Conservation (phyloP, 2,888 invertebrate genomes). For the Nemotelus nigrinus region DNA sequence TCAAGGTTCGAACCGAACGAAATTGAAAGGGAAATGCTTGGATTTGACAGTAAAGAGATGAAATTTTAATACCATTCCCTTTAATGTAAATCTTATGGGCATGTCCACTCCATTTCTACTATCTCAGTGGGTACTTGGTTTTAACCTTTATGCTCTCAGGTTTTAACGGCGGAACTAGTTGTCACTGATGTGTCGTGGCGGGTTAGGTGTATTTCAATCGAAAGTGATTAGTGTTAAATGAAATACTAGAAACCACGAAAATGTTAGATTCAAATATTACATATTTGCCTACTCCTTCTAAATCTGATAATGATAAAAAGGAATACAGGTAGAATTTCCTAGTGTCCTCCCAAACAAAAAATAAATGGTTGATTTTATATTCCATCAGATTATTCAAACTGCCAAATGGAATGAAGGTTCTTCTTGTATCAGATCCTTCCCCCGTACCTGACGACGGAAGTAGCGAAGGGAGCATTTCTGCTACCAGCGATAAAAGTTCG, state of each 20-base stretch:
- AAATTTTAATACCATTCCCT: no score
- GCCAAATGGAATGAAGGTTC: conserved; percentile 76
- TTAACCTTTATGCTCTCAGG: no score
- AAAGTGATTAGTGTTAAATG: background rate
- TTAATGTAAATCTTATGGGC: no score
- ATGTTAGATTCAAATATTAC: conserved; percentile 35
- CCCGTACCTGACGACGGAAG: conserved; percentile 57
- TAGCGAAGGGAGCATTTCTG: background rate
- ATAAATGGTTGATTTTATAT: background rate
- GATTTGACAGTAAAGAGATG: no score
- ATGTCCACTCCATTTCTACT: no score
- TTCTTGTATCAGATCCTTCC: conserved; percentile 75
- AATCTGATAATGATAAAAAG: conserved; percentile 82
- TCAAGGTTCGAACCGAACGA: no score
- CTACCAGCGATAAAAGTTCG: background rate
- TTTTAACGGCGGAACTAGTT: no score
- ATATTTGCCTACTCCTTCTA: conserved; percentile 70
- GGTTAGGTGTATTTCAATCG: no score
- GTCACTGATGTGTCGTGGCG: no score
- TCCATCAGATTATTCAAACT: conserved; percentile 70
- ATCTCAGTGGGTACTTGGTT: no score
- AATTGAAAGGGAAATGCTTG: no score
- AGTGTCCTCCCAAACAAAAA: background rate
- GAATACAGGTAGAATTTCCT: conserved; percentile 72
- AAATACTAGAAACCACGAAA: background rate